Evolutionary conservation across 2,888 invertebrate species (phyloP).

Genomic region (Sicus ferrugineus): DNA sequence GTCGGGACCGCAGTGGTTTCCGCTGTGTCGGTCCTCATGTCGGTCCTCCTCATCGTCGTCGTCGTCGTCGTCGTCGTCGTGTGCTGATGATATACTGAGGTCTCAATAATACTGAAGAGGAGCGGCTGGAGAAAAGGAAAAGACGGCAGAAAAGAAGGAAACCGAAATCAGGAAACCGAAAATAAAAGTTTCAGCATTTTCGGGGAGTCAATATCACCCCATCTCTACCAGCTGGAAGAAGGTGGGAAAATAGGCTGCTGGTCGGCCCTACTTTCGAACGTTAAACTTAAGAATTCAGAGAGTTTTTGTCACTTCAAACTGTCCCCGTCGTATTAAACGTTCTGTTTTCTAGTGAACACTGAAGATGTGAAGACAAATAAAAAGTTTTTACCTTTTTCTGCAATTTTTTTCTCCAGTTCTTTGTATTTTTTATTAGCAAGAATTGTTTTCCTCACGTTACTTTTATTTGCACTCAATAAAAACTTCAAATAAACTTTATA

Average conservation of each 20-base stretch:
- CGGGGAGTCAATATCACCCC: too few relatives aligned
- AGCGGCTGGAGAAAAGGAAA: background rate
- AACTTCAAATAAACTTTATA: conserved; percentile 12
- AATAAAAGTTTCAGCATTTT: too few relatives aligned
- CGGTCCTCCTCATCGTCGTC: background rate
- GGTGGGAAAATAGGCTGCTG: background rate
- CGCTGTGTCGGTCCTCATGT: background rate
- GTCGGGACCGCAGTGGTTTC: conserved; percentile 1
- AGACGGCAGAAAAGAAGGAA: background rate
- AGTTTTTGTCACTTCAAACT: conserved; percentile 2
- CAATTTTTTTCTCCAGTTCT: background rate
- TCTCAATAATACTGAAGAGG: background rate
- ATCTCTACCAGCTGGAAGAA: too few relatives aligned
- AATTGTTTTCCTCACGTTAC: background rate
- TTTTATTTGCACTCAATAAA: conserved; percentile 19
- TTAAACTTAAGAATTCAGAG: background rate
- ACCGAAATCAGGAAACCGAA: background rate
- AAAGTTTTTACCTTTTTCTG: background rate
- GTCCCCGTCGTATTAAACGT: background rate
- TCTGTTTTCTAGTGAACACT: conserved; percentile 1
- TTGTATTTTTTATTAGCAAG: background rate
- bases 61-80: background rate
- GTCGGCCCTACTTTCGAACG: background rate
- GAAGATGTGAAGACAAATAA: background rate
- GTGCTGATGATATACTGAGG: background rate